Conservation (phyloP, 92 coral and sea anemone genomes). For the Palythoa heliodiscus region DNA sequence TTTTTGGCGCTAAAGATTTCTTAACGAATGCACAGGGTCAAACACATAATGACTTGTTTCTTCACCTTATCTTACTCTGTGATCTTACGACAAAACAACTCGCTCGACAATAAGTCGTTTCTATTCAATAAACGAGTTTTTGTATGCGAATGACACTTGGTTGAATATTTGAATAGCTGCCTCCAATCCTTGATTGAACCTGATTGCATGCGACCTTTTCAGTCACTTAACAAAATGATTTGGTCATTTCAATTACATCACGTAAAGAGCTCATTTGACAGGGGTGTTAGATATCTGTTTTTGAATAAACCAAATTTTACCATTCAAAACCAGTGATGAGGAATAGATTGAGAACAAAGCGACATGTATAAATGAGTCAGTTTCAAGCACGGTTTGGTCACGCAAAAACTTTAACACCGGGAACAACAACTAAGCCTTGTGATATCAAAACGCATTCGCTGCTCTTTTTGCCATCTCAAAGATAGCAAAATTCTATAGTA, state of each 20-base stretch:
- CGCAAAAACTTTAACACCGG: conserved; percentile 24
- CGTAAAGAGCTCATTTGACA: conserved; percentile 40
- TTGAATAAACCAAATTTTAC: conserved; percentile 30
- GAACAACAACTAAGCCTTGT: background rate
- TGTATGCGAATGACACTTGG: conserved; percentile 33
- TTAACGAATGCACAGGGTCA: conserved; percentile 33
- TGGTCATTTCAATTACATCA: conserved; percentile 66
- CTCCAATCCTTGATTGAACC: conserved; percentile 21
- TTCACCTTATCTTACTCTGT: conserved; percentile 11
- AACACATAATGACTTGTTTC: conserved; percentile 28
- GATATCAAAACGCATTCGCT: background rate
- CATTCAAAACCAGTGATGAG: conserved; percentile 47
- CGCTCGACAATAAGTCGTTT: conserved; percentile 30
- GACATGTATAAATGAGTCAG: conserved; percentile 23
- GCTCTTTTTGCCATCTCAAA: background rate
- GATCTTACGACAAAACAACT: conserved; percentile 36
- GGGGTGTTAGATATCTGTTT: conserved; percentile 40
- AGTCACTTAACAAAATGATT: conserved; percentile 53
- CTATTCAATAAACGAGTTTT: conserved; percentile 37
- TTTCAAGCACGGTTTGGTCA: conserved; percentile 7
- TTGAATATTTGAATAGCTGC: conserved; percentile 52
- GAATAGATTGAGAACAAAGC: conserved; percentile 43
- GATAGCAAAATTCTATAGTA: conserved; percentile 18
- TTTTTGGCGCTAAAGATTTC: conserved; percentile 41
- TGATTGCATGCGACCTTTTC: conserved; percentile 55